These are phyloP conservation scores for Drosophila ercepeae DNA, from an alignment of 1,140 invertebrate species.

Conservation along the genomic window DNA sequence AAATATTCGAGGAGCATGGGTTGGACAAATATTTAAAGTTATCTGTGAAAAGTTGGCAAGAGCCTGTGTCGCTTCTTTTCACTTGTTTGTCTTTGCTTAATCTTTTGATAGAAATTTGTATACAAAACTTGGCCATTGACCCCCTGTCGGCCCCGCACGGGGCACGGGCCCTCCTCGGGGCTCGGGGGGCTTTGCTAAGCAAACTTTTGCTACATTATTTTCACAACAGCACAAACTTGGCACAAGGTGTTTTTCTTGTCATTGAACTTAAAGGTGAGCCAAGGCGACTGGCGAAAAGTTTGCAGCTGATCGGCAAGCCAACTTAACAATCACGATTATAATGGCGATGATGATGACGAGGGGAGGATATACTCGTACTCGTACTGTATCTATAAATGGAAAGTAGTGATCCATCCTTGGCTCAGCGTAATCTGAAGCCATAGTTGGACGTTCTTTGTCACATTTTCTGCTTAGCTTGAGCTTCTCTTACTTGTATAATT, in stretches of 20 bases:
- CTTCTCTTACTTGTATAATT: slow-evolving; percentile 60
- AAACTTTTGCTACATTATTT: slow-evolving; percentile 77
- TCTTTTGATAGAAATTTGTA: slow-evolving; percentile 82
- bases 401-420: not conserved
- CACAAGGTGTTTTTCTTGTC: slow-evolving; percentile 66
- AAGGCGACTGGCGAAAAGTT: slow-evolving; percentile 48
- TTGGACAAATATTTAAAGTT: slow-evolving; percentile 72
- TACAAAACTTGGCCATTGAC: slow-evolving; percentile 61
- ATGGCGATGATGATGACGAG: slow-evolving; percentile 37
- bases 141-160: slow-evolving; percentile 2
- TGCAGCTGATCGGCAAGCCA: slow-evolving; percentile 41
- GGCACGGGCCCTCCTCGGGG: slow-evolving; percentile 4
- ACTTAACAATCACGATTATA: slow-evolving; percentile 20
- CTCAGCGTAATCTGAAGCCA: not conserved
- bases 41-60: slow-evolving; percentile 70
- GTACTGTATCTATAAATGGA: too few relatives aligned
- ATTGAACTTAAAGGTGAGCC: slow-evolving; percentile 60
- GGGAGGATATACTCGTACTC: too few relatives aligned
- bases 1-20: not conserved
- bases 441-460: slow-evolving; percentile 50
- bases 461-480: slow-evolving; percentile 58
- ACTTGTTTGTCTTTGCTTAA: slow-evolving; percentile 80
- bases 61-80: slow-evolving; percentile 46
- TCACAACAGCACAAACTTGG: slow-evolving; percentile 63
- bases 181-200: slow-evolving; percentile 41